Percentiles rank a stretch among this genome's conserved stretches.
phyloP scores from a whole-genome alignment of 2,888 invertebrate genomes.

The Sphecodes monilicornis region DNA sequence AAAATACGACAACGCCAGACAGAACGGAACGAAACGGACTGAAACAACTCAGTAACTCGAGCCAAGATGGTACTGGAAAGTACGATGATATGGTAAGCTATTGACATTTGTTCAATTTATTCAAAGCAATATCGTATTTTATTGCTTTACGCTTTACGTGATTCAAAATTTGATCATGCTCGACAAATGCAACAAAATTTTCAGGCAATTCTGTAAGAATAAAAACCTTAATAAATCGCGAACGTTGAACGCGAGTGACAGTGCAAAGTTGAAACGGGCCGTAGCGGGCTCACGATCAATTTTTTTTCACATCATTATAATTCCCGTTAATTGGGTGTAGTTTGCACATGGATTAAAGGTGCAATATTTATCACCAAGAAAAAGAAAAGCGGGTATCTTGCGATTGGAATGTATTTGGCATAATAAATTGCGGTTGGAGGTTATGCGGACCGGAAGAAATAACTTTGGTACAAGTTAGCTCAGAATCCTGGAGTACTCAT shows the following conservation, averaged over 20 bases:
- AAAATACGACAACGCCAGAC: not conserved
- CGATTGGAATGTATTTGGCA: not conserved
- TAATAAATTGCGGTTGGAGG: slow-evolving; percentile 23
- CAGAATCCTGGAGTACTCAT: not conserved
- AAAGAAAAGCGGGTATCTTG: not conserved
- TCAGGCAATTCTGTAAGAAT: not conserved
- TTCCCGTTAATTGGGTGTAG: not conserved
- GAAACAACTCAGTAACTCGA: slow-evolving; percentile 55
- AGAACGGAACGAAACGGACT: slow-evolving; percentile 11
- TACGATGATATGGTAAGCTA: slow-evolving; percentile 97
- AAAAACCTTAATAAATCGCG: slow-evolving; percentile 17
- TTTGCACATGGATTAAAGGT: not conserved
- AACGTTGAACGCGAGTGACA: slow-evolving; percentile 73
- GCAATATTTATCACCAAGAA: not conserved
- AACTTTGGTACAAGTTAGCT: not conserved
- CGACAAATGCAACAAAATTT: no score
- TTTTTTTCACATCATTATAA: not conserved
- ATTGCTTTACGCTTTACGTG: not conserved
- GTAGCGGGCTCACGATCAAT: not conserved
- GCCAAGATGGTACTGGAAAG: slow-evolving; percentile 97
- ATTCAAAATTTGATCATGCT: not conserved
- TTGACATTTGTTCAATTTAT: slow-evolving; percentile 26
- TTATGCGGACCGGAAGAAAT: slow-evolving; percentile 12
- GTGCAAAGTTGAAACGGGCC: slow-evolving; percentile 80
- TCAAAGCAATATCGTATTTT: not conserved